Percentiles rank a stretch among this genome's conserved stretches.
phyloP scores from a whole-genome alignment of 2,888 invertebrate genomes.

The Polietes domitor region DNA sequence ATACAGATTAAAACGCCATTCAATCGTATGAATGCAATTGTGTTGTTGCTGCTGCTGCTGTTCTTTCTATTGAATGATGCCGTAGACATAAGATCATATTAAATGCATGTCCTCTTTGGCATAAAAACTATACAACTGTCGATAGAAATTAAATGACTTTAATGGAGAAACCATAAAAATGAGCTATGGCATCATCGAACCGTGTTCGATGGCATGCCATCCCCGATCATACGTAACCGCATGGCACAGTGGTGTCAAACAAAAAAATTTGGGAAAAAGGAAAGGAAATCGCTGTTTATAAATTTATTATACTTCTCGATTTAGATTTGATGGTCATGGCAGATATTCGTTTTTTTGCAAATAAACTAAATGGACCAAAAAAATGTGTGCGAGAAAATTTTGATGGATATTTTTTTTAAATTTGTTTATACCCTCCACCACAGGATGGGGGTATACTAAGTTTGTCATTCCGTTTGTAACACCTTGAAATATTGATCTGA shows the following conservation, averaged over 20 bases:
- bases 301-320: too few species aligned
- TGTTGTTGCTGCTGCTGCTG: background rate
- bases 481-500: too few species aligned
- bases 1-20: background rate
- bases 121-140: conserved; percentile 59
- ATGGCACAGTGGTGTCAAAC: background rate
- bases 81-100: conserved; percentile 53
- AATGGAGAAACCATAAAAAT: conserved; percentile 64
- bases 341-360: too few species aligned
- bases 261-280: too few species aligned
- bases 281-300: too few species aligned
- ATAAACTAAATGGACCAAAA: too few species aligned
- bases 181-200: conserved; percentile 51
- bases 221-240: background rate
- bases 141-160: conserved; percentile 63
- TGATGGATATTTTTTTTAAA: too few species aligned
- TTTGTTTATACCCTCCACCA: too few species aligned
- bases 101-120: conserved; percentile 61
- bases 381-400: too few species aligned
- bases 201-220: conserved; percentile 9
- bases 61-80: conserved; percentile 43
- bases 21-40: background rate
- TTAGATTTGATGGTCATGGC: too few species aligned
- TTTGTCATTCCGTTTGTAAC: too few species aligned
- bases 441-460: too few species aligned